phyloP scores from a whole-genome alignment of 2,797 vertebrate species.

The Melanotaenia boesemani region DNA sequence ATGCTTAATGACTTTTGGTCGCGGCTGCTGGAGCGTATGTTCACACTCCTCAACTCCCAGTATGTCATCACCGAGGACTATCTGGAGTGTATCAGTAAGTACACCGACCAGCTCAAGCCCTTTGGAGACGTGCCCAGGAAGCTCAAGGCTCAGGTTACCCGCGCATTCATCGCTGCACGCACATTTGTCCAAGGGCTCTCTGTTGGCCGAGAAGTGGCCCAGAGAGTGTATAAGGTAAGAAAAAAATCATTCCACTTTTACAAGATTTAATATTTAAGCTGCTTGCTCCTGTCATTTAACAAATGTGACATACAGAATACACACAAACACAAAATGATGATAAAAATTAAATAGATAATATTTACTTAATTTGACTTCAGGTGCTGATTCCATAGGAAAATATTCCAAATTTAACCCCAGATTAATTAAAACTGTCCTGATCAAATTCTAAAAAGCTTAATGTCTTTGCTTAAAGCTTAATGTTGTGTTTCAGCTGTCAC shows the following conservation, averaged over 20 bases:
- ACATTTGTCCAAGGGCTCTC: constrained; percentile 97
- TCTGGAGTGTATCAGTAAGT: constrained; percentile 97
- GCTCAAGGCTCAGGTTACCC: constrained; percentile 94
- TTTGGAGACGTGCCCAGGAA: constrained; percentile 98
- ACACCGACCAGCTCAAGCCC: constrained; percentile 96
- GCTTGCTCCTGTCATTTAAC: constrained; percentile 1
- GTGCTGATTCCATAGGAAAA: neutral
- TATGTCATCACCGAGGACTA: constrained; percentile 97
- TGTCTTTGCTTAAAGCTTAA: too few species aligned
- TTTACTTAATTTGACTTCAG: constrained; percentile 5
- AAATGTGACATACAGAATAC: neutral
- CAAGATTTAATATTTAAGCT: neutral
- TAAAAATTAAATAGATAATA: neutral
- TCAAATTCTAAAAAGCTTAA: constrained; percentile 6
- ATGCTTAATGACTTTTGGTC: constrained; percentile 99
- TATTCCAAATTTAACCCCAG: constrained; percentile 11
- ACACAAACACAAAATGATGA: neutral
- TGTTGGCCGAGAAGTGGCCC: constrained; percentile 95
- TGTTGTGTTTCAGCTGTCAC: constrained; percentile 23
- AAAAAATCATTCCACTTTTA: constrained; percentile 10
- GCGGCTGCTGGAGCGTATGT: constrained; percentile 96
- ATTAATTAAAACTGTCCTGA: constrained; percentile 25
- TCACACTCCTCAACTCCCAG: constrained; percentile 96
- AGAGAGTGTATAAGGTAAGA: constrained; percentile 94
- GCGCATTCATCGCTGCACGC: constrained; percentile 94